These are phyloP conservation scores for Pollenia amentaria DNA, from an alignment of 2,888 invertebrate genomes.

Conservation along the genomic window DNA sequence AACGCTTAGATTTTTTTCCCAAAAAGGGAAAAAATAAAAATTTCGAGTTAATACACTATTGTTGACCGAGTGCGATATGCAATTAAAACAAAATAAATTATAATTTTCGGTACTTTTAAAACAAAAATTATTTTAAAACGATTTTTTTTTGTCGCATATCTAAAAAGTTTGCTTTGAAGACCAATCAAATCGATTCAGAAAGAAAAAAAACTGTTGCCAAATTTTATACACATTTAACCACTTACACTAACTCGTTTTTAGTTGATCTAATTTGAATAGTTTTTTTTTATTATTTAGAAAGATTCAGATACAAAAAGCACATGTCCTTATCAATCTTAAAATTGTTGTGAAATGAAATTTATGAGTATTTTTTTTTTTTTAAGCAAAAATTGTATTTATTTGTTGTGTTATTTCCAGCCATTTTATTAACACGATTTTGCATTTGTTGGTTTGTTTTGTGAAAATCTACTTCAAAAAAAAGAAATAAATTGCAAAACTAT, in stretches of 20 bases:
- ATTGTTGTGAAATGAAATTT: slow-evolving; percentile 28
- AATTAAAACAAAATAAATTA: no score
- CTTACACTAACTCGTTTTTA: neutral
- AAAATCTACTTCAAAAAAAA: neutral
- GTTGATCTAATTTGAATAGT: neutral
- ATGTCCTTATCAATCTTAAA: slow-evolving; percentile 61
- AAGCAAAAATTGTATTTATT: neutral
- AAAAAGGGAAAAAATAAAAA: no score
- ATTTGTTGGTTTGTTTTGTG: neutral
- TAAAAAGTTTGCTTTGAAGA: no score
- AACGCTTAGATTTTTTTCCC: no score
- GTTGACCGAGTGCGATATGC: no score
- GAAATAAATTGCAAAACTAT: neutral
- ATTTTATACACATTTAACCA: no score
- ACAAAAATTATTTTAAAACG: no score
- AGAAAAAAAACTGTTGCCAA: no score
- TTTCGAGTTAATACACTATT: no score
- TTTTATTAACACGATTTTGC: neutral
- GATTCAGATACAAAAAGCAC: slow-evolving; percentile 32
- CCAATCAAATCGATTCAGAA: no score
- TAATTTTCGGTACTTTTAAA: no score
- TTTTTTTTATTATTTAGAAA: neutral
- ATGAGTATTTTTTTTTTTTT: slow-evolving; percentile 9
- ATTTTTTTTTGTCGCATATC: no score
- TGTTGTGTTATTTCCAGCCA: neutral